Evolutionary conservation across 2,797 vertebrate species (phyloP).

Genomic region (Notolabrus celidotus): DNA sequence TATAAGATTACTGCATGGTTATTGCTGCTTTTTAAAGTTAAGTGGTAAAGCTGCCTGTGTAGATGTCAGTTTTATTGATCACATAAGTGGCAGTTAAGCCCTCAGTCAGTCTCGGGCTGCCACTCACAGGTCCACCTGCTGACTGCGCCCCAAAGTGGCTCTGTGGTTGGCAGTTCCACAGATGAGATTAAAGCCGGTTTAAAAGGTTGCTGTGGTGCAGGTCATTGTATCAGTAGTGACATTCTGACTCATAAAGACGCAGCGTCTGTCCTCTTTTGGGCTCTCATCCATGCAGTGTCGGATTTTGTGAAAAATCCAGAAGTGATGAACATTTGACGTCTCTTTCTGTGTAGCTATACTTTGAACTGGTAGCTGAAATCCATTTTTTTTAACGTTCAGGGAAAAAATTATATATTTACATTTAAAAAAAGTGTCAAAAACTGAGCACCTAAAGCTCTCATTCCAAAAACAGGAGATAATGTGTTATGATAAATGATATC

Average conservation of each 20-base stretch:
- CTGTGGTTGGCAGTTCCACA: slow-evolving; percentile 24
- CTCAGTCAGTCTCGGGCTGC: slow-evolving; percentile 41
- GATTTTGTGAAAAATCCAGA: not conserved
- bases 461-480: slow-evolving; percentile 9
- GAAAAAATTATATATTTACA: slow-evolving; percentile 9
- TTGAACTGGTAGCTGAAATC: slow-evolving; percentile 15
- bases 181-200: slow-evolving; percentile 37
- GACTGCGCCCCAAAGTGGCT: slow-evolving; percentile 20
- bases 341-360: not conserved
- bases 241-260: not conserved
- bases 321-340: not conserved
- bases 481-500: not conserved
- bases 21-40: slow-evolving; percentile 35
- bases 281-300: not conserved
- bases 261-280: not conserved
- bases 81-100: slow-evolving; percentile 43
- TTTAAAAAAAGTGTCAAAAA: slow-evolving; percentile 21
- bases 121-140: slow-evolving; percentile 43
- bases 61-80: slow-evolving; percentile 58
- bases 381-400: slow-evolving; percentile 13
- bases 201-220: slow-evolving; percentile 20
- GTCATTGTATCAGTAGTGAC: slow-evolving; percentile 24
- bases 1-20: slow-evolving; percentile 30
- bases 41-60: slow-evolving; percentile 27
- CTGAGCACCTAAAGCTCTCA: slow-evolving; percentile 1